Evolutionary conservation across 1,140 invertebrate species (phyloP), one percentile per base, ranked within the genome.

Genomic region (Diorhabda carinulata): DNA sequence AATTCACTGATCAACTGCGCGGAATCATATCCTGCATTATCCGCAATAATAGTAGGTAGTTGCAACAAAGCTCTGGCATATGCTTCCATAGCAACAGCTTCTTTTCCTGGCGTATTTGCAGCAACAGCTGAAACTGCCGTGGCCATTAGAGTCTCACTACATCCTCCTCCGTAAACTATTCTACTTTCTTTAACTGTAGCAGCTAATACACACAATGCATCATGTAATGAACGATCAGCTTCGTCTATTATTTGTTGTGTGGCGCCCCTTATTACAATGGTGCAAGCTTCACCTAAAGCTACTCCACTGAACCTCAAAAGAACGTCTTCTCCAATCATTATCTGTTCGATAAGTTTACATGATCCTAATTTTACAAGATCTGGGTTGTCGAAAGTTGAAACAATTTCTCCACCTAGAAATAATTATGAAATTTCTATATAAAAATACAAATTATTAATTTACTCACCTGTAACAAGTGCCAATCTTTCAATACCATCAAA

Each of bases 221-320:
- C 98, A 78, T 99, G 98, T 4, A 99, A 82, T 2, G 98, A 99
- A 58, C 98, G 87, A 75, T 99, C 97, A 2, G 98, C 98, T 83
- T 99, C 98, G 78, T 99, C 98, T 7, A 99, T 87, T 77, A 99
- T 99, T 84, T 99, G 98, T 80, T 98, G 92, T 3, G 98, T 99
- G n/a, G 98, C 97, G 65, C 98, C 98, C 68, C 98, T 90, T 65
- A 99, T 91, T 0, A 99, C 91, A 73, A 99, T 89, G 0, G 96
- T 97, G 81, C 98, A 99, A 5, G 98, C 98, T 81, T 99, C 94
- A 42, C 98, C 98, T 66, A 98, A 79, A 66, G 91, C 88, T 43
- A 99, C 96, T 57, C 96, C 98, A 57, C 94, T 95, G 83, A 99
- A 99, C 76, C 96, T 91, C 52, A 99, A 83, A 40, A 99, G 84